Evolutionary conservation across 2,113 vertebrate species (phyloP).

Genomic region (Eulemur macaco): DNA sequence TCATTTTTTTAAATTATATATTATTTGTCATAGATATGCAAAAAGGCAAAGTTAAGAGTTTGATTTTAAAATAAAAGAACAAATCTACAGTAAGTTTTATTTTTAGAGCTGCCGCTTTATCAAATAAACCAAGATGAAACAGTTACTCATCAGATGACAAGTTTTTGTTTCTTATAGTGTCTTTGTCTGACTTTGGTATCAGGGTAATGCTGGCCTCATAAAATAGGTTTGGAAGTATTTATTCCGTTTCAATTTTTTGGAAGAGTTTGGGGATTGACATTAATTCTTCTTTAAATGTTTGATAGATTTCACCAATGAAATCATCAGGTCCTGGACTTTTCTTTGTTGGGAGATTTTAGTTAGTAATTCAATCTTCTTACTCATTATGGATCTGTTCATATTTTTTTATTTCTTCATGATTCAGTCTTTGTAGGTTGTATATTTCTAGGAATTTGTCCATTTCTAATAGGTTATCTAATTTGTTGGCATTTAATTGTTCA

Average conservation of each 20-base stretch:
- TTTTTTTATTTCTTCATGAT: neutral
- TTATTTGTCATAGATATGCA: neutral
- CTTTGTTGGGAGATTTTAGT: neutral
- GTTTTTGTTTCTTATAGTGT: no score
- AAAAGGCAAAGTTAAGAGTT: slow-evolving; percentile 42
- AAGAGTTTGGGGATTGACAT: no score
- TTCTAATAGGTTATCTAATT: neutral
- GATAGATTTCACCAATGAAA: no score
- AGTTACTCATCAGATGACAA: slow-evolving; percentile 57
- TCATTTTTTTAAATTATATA: neutral
- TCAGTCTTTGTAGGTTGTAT: neutral
- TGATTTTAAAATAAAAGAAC: slow-evolving; percentile 44
- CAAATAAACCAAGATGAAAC: slow-evolving; percentile 59
- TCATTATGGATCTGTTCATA: neutral
- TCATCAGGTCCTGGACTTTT: no score
- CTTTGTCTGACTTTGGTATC: no score
- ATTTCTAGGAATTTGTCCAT: neutral
- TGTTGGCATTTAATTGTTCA: neutral
- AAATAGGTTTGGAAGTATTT: no score
- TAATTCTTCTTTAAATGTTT: no score
- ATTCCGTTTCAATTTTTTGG: no score
- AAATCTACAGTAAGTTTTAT: slow-evolving; percentile 60
- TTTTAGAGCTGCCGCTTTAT: slow-evolving; percentile 68
- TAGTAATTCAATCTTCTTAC: neutral
- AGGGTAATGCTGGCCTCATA: no score